Conservation (phyloP, 2,888 invertebrate genomes). For the Chalcosyrphus nemorum region DNA sequence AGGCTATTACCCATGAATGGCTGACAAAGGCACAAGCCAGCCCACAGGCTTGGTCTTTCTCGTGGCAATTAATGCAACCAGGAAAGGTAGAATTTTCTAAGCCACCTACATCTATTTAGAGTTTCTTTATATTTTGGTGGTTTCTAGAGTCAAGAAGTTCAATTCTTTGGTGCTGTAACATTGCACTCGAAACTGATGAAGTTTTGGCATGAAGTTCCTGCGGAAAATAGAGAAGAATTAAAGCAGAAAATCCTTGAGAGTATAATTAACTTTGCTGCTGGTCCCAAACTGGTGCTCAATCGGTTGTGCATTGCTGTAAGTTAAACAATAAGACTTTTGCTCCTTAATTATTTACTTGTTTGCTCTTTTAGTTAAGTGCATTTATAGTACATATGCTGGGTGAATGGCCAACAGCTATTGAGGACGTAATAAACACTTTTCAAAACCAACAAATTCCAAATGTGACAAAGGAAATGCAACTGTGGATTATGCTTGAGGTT, state of each 20-base stretch:
- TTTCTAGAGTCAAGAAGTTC: slow-evolving; percentile 90
- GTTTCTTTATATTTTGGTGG: neutral
- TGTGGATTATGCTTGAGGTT: slow-evolving; percentile 90
- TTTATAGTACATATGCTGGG: slow-evolving; percentile 88
- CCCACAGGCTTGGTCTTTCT: slow-evolving; percentile 95
- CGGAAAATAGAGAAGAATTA: slow-evolving; percentile 89
- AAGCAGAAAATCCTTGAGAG: slow-evolving; percentile 90
- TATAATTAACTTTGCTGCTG: slow-evolving; percentile 89
- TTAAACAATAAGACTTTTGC: neutral
- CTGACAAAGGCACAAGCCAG: slow-evolving; percentile 92
- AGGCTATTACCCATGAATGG: slow-evolving; percentile 92
- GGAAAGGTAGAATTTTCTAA: slow-evolving; percentile 85
- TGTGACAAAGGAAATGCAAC: slow-evolving; percentile 84
- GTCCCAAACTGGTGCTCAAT: slow-evolving; percentile 93
- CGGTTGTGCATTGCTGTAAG: slow-evolving; percentile 92
- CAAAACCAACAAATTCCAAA: slow-evolving; percentile 84
- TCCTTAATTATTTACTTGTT: too few relatives aligned
- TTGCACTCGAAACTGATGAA: slow-evolving; percentile 93
- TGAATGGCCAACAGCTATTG: slow-evolving; percentile 86
- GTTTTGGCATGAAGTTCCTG: slow-evolving; percentile 93
- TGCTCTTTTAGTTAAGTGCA: slow-evolving; percentile 89
- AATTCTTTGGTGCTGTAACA: slow-evolving; percentile 96
- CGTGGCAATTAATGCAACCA: slow-evolving; percentile 93
- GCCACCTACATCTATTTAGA: too few relatives aligned
- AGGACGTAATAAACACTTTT: slow-evolving; percentile 88